Percentiles rank a stretch among this genome's conserved stretches.
These are phyloP conservation scores for Fregetta grallaria DNA, from an alignment of 2,113 vertebrate species.

Conservation along the genomic window DNA sequence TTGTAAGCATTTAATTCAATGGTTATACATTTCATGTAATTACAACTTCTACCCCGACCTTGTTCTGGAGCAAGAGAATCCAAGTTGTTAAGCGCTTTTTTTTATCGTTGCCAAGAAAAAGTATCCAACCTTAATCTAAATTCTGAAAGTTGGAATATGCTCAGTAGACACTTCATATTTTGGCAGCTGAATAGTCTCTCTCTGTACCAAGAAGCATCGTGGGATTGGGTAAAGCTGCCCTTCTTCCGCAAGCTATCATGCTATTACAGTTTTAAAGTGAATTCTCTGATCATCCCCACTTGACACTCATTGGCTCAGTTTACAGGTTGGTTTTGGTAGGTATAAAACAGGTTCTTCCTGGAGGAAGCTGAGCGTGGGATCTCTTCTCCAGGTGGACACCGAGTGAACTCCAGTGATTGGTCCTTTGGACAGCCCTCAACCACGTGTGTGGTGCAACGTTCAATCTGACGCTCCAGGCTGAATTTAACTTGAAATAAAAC, in stretches of 20 bases:
- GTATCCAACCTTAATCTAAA: not conserved
- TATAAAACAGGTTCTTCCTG: not conserved
- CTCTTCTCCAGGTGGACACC: not conserved
- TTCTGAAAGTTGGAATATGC: not conserved
- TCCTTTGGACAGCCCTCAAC: not conserved
- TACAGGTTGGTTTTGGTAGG: not conserved
- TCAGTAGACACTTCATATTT: not conserved
- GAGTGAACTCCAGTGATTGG: accelerated
- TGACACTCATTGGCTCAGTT: not conserved
- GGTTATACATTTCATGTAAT: not conserved
- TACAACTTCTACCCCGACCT: not conserved
- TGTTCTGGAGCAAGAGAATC: not conserved
- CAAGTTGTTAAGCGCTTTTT: not conserved
- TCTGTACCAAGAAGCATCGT: not conserved
- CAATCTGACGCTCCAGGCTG: not conserved
- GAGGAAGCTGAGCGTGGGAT: not conserved
- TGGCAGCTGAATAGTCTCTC: not conserved
- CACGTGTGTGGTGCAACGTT: not conserved
- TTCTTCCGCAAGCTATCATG: not conserved
- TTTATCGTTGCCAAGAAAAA: not conserved
- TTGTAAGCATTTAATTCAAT: not conserved
- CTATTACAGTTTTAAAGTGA: not conserved
- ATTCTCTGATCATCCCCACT: not conserved
- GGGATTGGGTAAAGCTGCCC: not conserved
- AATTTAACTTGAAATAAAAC: not conserved